A percentile compares a stretch with the other conserved stretches of the same genome.
Conservation (phyloP, 2,888 invertebrate species). For the Clistopyga incitator region DNA sequence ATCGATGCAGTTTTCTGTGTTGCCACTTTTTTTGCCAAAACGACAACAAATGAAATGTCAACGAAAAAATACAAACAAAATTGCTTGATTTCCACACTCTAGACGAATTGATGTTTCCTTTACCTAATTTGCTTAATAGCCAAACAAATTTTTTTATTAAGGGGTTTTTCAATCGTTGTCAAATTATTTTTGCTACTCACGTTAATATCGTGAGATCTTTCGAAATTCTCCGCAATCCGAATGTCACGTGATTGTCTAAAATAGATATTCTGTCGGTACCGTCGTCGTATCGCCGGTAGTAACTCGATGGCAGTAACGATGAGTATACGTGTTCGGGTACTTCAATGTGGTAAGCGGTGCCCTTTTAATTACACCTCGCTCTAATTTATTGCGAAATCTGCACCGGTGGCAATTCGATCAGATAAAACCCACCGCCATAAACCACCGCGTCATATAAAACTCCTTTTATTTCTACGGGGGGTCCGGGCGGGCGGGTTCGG, state of each 20-base stretch:
- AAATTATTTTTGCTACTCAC: background rate
- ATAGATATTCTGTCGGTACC: slow-evolving; percentile 31
- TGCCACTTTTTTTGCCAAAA: too few relatives aligned
- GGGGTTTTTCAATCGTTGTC: too few relatives aligned
- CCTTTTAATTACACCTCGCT: slow-evolving; percentile 80
- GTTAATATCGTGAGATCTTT: slow-evolving; percentile 1
- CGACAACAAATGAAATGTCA: too few relatives aligned
- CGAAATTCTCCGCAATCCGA: background rate
- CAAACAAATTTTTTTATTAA: too few relatives aligned
- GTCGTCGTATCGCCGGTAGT: slow-evolving; percentile 46
- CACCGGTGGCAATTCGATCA: slow-evolving; percentile 83
- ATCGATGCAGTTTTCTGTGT: too few relatives aligned
- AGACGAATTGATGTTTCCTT: too few relatives aligned
- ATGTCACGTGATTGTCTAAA: background rate
- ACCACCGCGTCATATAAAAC: slow-evolving; percentile 82
- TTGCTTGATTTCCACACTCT: too few relatives aligned
- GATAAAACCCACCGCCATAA: slow-evolving; percentile 82
- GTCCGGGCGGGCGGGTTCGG: slow-evolving; percentile 37
- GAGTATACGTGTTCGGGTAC: slow-evolving; percentile 28
- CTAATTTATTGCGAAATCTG: slow-evolving; percentile 82
- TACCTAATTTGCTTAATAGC: too few relatives aligned
- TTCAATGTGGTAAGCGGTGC: slow-evolving; percentile 61
- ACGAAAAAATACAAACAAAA: too few relatives aligned
- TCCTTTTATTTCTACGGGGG: slow-evolving; percentile 76
- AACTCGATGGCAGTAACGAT: slow-evolving; percentile 53